Conservation (phyloP, 2,797 vertebrate genomes). For the Zonotrichia albicollis region DNA sequence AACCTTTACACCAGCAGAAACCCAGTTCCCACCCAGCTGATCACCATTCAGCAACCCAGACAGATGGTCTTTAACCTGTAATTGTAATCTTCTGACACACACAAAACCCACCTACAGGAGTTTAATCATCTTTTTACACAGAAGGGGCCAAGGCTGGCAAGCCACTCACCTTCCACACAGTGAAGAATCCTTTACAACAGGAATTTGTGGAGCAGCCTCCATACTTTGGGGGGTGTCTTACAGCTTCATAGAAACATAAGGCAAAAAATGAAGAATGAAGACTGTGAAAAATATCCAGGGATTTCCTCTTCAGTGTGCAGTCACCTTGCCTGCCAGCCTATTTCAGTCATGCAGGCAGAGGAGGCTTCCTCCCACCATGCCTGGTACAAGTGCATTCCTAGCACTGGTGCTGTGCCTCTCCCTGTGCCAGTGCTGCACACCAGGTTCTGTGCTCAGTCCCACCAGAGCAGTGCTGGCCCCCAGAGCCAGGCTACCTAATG, state of each 20-base stretch:
- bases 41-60: background rate
- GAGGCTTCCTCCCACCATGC: background rate
- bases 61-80: background rate
- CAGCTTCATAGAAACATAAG: background rate
- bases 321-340: background rate
- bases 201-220: background rate
- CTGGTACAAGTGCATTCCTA: background rate
- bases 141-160: background rate
- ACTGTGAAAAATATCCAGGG: background rate
- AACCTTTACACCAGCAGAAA: background rate
- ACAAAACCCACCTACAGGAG: background rate
- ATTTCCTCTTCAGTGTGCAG: background rate
- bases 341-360: background rate
- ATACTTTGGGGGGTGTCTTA: background rate
- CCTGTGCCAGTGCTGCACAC: background rate
- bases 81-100: background rate
- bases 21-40: background rate
- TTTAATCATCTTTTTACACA: background rate
- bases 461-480: background rate
- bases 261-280: background rate
- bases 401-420: background rate
- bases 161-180: background rate
- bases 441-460: background rate
- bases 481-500: background rate
- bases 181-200: background rate